Evolutionary conservation across 2,888 invertebrate species (phyloP), one percentile per base, ranked within the genome.

Genomic region (Omphaloscelis lunosa): DNA sequence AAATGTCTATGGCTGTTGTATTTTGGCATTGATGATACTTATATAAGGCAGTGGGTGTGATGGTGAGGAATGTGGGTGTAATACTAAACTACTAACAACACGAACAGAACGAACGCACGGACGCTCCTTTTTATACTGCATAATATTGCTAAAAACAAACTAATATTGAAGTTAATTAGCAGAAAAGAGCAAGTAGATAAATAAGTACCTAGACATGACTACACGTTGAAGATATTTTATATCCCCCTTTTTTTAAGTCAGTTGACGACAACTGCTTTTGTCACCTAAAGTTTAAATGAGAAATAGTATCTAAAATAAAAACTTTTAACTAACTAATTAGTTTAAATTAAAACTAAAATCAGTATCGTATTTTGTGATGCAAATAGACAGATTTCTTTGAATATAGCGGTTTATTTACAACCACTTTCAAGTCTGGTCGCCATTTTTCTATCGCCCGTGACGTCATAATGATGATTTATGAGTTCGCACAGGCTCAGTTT

Each of bases 401-500:
- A 73, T 84, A 72, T 66, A 76, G 29, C 70, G 27, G 71, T 76
- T 77, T 87, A 88, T 88, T 86, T 88, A 72, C 59, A 82, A 75
- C 58, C 75, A 27, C 83, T 86, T 86, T 86, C 67, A 86, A 83
- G 76, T 79, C 72, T 75, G 56, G 72, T 72, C 78, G 73, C 78
- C 70, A 75, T 85, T 87, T 85, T 88, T 85, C 58, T 77, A 67
- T 79, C 65, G 76, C 53, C 75, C 77, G 79, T 88, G 87, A 89
- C 89, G 86, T 86, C 71, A 87, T 88, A 85, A 88, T 82, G 79
- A 87, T 89, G 86, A 88, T 88, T 89, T 87, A 88, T 73, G 80
- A 72, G 53, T 45, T 63, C 34, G n/a, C 74, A 72, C 80, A 77
- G n/a, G 77, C 88, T 80, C 20, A 72, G 80, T 81, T 81, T 85